Evolutionary conservation across 2,113 vertebrate species (phyloP).

Genomic region (Lycocorax pyrrhopterus): DNA sequence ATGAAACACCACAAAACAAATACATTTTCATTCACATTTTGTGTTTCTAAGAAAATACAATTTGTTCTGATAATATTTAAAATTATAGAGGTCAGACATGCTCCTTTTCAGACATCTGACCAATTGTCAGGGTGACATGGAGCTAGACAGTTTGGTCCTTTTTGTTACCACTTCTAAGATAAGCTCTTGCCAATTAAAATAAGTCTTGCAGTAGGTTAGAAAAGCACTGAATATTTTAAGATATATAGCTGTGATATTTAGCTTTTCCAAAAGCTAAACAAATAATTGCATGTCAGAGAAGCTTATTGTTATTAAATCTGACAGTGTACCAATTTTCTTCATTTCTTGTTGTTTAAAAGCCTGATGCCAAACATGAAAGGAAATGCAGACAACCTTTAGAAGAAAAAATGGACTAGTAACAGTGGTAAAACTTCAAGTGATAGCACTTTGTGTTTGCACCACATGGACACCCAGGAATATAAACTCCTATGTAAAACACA

Average conservation of each 20-base stretch:
- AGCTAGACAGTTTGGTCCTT: neutral
- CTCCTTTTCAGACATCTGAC: neutral
- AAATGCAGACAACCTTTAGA: neutral
- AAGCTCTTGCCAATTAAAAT: constrained; percentile 40
- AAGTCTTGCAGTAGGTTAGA: constrained; percentile 34
- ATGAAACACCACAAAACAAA: neutral
- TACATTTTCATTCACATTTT: neutral
- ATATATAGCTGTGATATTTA: constrained; percentile 34
- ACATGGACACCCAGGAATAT: neutral
- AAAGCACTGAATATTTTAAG: constrained; percentile 49
- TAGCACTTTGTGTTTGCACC: neutral
- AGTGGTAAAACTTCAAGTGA: neutral
- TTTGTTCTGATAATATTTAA: neutral
- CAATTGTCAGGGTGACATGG: neutral
- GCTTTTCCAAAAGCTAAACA: constrained; percentile 44
- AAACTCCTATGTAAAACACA: neutral
- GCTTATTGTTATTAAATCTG: constrained; percentile 41
- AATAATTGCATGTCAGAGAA: constrained; percentile 20
- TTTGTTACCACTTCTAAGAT: constrained; percentile 40
- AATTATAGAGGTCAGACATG: neutral
- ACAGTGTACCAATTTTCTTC: constrained; percentile 23
- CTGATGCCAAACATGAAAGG: neutral
- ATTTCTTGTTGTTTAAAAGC: constrained; percentile 15
- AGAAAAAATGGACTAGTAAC: neutral
- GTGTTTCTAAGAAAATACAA: neutral